Conservation (phyloP, 1,140 invertebrate species). For the Drosophila santomea region DNA sequence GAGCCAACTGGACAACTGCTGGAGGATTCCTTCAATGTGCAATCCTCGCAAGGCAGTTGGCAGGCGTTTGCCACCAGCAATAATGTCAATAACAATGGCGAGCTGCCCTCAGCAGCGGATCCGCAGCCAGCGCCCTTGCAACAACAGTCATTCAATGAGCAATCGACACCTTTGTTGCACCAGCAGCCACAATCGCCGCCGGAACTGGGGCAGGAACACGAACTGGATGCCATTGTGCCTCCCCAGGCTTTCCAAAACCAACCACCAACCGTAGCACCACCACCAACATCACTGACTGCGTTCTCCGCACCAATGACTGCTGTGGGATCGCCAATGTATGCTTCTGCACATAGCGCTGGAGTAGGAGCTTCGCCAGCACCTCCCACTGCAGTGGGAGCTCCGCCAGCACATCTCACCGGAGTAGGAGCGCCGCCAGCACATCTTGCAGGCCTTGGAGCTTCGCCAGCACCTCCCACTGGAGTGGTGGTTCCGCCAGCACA, state of each 20-base stretch:
- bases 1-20: conserved; percentile 39
- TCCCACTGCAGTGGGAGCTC: conserved; percentile 5
- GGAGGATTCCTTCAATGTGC: conserved; percentile 83
- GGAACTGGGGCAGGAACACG: conserved; percentile 40
- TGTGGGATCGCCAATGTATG: conserved; percentile 1
- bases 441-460: neutral
- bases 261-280: conserved; percentile 18
- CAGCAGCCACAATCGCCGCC: conserved; percentile 25
- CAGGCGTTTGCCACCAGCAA: conserved; percentile 48
- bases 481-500: conserved; percentile 11
- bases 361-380: conserved; percentile 1
- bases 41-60: conserved; percentile 81
- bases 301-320: neutral
- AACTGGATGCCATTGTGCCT: conserved; percentile 68
- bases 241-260: conserved; percentile 79
- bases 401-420: neutral
- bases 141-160: conserved; percentile 2
- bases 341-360: neutral
- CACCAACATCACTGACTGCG: conserved; percentile 3
- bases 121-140: conserved; percentile 12
- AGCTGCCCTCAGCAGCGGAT: conserved; percentile 33
- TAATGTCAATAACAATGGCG: conserved; percentile 30
- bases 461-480: neutral
- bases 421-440: conserved; percentile 5
- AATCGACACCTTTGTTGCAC: conserved; percentile 10